Base-by-base conservation (phyloP, 1,140 invertebrate genomes). In the Lepidurus apus region DNA sequence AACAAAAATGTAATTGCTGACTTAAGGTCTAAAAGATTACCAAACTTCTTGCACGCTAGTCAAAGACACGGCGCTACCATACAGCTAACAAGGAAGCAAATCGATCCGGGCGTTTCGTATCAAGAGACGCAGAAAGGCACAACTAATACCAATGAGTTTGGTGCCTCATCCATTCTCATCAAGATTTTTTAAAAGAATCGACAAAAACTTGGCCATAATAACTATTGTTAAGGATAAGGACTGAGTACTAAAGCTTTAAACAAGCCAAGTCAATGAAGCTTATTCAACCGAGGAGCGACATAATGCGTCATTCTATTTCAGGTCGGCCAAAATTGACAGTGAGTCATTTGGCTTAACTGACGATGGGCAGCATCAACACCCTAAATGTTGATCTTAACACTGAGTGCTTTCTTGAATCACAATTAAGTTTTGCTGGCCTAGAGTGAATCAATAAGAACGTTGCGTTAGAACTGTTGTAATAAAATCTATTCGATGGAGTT, bases 301-400 rank as follows among this genome's bases (percentile, higher is more conserved):
- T 65, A 65, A 4, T 65, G 53, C 53, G 53, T 65, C 53, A 65
- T 65, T 65, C 53, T 65, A 65, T 65, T 65, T 65, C 53, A 65
- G 53, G 53, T 65, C 21, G 17, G 53, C 53, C 53, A 65, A 65
- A 65, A 65, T n/a, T 7, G 53, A 65, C 13, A 9, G 53, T 65
- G 53, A 65, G 17, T 65, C 53, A 65, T 21, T 7, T n/a, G 21
- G 53, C 17, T 21, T 21, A 13, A 65, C 53, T 17, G 34, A 34
- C 34, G 34, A 34, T 34, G 34, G 34, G 3, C 34, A 4, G 34
- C 34, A 34, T 34, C 34, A 34, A 34, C 34, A 34, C 34, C 34
- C 34, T 34, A 34, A 34, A 34, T 34, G 34, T 34, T 34, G 34
- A 34, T 34, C 34, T 73, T 73, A 73, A 73, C 65, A 75, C 26